Percentiles rank a stretch among this genome's conserved stretches.
phyloP scores from a whole-genome alignment of 2,113 vertebrate genomes.

The Leptocoma aspasia region DNA sequence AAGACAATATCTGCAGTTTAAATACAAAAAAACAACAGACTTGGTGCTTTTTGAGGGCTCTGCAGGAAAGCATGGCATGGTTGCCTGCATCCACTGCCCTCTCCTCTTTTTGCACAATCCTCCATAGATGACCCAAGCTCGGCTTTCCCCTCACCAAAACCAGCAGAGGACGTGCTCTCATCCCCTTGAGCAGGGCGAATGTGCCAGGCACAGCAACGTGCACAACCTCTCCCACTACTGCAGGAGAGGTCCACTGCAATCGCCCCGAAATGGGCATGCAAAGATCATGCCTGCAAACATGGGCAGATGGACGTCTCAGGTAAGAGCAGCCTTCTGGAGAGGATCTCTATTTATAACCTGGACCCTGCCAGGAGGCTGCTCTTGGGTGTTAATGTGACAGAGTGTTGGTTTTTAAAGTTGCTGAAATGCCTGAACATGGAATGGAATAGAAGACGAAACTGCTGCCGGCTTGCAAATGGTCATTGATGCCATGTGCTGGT shows the following conservation, averaged over 20 bases:
- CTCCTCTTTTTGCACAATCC: not conserved
- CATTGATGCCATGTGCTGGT: constrained; percentile 10
- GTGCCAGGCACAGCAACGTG: accelerated
- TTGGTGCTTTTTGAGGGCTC: not conserved
- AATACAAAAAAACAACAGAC: not conserved
- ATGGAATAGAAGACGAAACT: constrained; percentile 41
- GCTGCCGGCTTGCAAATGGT: not conserved
- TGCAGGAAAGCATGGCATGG: not conserved
- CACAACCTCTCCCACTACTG: not conserved
- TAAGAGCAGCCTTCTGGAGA: constrained; percentile 35
- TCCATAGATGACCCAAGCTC: not conserved
- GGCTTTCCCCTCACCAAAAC: not conserved
- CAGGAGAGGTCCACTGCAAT: not conserved
- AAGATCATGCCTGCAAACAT: not conserved
- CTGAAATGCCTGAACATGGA: constrained; percentile 44
- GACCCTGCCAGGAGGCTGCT: not conserved
- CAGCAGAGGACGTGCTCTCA: accelerated
- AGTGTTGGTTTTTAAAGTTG: constrained; percentile 55
- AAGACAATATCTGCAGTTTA: not conserved
- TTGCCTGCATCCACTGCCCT: not conserved
- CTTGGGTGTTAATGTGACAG: constrained; percentile 67
- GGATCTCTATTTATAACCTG: constrained; percentile 57
- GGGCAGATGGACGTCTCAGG: not conserved
- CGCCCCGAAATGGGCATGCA: not conserved
- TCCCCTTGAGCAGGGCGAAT: not conserved